Evolutionary conservation across 2,797 vertebrate species (phyloP), one percentile per base, ranked within the genome.

Genomic region (Tragopan temminckii): DNA sequence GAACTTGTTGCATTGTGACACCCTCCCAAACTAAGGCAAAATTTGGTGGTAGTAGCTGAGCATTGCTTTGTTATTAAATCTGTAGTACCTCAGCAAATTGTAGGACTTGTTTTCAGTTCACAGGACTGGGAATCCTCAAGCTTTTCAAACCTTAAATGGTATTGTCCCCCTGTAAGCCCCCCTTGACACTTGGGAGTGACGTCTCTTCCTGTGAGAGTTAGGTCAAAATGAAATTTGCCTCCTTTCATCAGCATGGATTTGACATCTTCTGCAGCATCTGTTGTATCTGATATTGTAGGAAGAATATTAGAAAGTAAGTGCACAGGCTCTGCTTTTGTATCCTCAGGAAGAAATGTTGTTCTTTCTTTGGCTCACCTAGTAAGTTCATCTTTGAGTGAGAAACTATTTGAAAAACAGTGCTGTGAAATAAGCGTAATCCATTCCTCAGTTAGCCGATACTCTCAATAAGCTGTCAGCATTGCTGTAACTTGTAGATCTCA

Each of bases 91-190:
- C 29, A 81, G 29, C 63, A 68, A 25, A 19, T 33, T 33, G 6
- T 18, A 48, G 59, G 27, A 38, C 6, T 74, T 3, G 2, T 35
- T 74, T 88, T 74, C 25, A 63, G 40, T 18, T 33, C n/a, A 24
- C 3, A 46, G 24, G 48, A 45, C n/a, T 38, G 13, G 24, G 55
- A 57, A 88, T 29, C 43, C 36, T 68, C 43, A 40, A 45, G 20
- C 24, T 74, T 83, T 79, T 36, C 55, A 77, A 53, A 5, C 38
- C 14, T 36, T 8, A 36, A 36, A 27, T 53, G 13, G 13, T 33
- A 38, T 0, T 33, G 50, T 20, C 9, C 29, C 78, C 45, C 68
- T 9, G 36, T 18, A 1, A 0, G 10, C 25, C 46, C 21, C 27
- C 42, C 14, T 36, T 53, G 61, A 38, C 63, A 12, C 7, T 5